Conservation (phyloP, 2,113 vertebrate species). For the Peromyscus leucopus region DNA sequence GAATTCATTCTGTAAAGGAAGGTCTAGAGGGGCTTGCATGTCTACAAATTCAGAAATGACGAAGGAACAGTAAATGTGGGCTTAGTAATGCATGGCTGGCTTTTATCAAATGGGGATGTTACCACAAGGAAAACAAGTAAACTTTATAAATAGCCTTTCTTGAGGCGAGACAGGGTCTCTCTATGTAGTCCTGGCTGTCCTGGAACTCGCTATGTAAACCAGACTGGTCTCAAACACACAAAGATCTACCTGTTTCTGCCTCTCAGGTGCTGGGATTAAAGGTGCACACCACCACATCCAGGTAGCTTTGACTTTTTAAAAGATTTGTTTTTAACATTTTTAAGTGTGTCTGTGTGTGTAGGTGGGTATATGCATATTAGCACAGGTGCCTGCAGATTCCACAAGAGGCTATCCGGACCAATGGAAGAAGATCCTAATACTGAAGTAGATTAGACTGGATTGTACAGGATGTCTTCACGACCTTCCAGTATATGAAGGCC, state of each 20-base stretch:
- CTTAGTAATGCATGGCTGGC: not conserved
- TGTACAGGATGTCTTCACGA: not conserved
- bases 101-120: not conserved
- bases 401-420: not conserved
- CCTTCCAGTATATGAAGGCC: not conserved
- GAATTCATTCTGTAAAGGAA: not conserved
- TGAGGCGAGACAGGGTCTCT: not conserved
- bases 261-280: not conserved
- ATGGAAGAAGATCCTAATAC: not conserved
- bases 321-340: not conserved
- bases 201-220: not conserved
- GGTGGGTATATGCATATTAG: not conserved
- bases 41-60: slow-evolving; percentile 16
- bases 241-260: not conserved
- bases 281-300: not conserved
- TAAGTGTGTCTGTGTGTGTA: not conserved
- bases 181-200: not conserved
- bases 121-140: not conserved
- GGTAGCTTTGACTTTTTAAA: not conserved
- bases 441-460: not conserved
- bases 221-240: not conserved
- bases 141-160: not conserved
- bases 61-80: not conserved
- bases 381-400: not conserved
- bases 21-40: not conserved